Percentiles rank a stretch among this genome's conserved stretches.
phyloP scores from a whole-genome alignment of 1,140 invertebrate species.

The Ephestia elutella region DNA sequence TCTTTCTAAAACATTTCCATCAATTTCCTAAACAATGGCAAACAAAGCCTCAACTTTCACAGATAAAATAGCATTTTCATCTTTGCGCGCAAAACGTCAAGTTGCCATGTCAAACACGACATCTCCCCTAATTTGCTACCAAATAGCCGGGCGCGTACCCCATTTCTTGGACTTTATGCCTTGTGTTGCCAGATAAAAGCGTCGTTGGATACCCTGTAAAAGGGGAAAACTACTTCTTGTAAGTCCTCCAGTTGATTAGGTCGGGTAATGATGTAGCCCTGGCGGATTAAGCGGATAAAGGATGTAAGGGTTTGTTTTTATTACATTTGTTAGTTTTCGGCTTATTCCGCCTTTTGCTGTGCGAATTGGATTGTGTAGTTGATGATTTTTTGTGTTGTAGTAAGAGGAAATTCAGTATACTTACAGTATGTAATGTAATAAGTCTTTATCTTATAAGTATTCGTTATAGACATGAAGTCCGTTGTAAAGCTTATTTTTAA shows the following conservation, averaged over 20 bases:
- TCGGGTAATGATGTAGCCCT: constrained; percentile 47
- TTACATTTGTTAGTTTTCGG: constrained; percentile 18
- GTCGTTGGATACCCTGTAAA: constrained; percentile 35
- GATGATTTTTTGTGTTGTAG: background rate
- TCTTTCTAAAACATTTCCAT: too few species aligned
- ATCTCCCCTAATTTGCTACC: constrained; percentile 36
- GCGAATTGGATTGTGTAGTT: background rate
- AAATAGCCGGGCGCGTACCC: constrained; percentile 18
- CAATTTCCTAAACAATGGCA: background rate
- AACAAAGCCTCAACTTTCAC: background rate
- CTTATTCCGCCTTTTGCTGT: constrained; percentile 8
- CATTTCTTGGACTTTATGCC: constrained; percentile 39
- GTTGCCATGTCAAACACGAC: constrained; percentile 36
- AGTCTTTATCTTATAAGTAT: too few species aligned
- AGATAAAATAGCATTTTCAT: constrained; percentile 1
- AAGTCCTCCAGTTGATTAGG: constrained; percentile 43
- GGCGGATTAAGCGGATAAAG: constrained; percentile 38
- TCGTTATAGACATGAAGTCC: too few species aligned
- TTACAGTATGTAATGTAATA: too few species aligned
- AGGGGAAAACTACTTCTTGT: constrained; percentile 40
- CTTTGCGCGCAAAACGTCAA: background rate
- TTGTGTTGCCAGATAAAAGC: constrained; percentile 48
- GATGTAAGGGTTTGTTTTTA: constrained; percentile 21
- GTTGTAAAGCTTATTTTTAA: too few species aligned
- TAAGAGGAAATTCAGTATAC: background rate